phyloP scores from a whole-genome alignment of 2,888 invertebrate genomes.

The Brachypalpus laphriformis region DNA sequence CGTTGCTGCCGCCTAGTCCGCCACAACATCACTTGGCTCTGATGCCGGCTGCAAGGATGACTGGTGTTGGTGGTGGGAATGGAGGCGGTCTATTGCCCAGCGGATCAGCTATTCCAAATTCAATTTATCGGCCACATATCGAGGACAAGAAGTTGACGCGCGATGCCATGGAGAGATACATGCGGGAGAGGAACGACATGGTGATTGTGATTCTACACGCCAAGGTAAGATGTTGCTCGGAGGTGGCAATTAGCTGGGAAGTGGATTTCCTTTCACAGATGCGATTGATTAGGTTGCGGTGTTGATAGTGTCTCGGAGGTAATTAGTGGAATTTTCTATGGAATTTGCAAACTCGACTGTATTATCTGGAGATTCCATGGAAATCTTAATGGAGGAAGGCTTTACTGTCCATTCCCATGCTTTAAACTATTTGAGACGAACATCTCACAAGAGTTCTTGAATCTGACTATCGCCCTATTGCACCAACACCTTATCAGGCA shows the following conservation, averaged over 20 bases:
- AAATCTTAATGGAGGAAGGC: too few species aligned
- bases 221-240: constrained; percentile 84
- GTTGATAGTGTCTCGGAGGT: not conserved
- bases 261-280: constrained; percentile 6
- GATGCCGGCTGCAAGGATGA: constrained; percentile 76
- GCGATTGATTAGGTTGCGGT: not conserved
- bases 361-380: too few species aligned
- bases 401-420: too few species aligned
- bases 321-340: not conserved
- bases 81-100: constrained; percentile 75
- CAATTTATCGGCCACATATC: constrained; percentile 81
- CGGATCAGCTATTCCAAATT: constrained; percentile 74
- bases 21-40: constrained; percentile 79
- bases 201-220: constrained; percentile 98
- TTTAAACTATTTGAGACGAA: too few species aligned
- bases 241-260: constrained; percentile 10
- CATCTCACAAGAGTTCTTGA: too few species aligned
- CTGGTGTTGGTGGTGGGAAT: constrained; percentile 55
- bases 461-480: too few species aligned
- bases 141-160: constrained; percentile 87
- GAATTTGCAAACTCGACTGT: too few species aligned
- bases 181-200: constrained; percentile 97
- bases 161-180: constrained; percentile 95
- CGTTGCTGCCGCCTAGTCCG: constrained; percentile 76
- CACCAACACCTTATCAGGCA: too few species aligned